A percentile compares a stretch with the other conserved stretches of the same genome.
phyloP scores from a whole-genome alignment of 2,888 invertebrate species.

The Cosmia pyralina region DNA sequence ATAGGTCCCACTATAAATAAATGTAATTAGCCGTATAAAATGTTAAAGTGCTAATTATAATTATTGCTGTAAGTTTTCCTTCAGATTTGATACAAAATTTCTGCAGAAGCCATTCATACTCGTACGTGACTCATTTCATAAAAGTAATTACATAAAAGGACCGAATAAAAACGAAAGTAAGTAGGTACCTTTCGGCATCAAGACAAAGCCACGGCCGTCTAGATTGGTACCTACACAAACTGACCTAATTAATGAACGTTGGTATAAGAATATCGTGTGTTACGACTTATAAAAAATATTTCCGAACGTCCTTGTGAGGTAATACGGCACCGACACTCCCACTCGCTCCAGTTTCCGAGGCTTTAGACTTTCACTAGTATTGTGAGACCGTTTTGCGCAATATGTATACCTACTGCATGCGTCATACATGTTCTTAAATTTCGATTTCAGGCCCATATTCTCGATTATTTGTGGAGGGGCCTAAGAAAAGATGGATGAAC shows the following conservation, averaged over 20 bases:
- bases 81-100: background rate
- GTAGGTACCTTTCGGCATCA: constrained; percentile 28
- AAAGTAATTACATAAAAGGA: constrained; percentile 19
- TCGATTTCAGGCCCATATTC: constrained; percentile 6
- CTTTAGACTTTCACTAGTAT: constrained; percentile 87
- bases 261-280: constrained; percentile 56
- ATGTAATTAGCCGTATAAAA: background rate
- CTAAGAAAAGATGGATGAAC: no score
- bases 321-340: constrained; percentile 78
- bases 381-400: constrained; percentile 84
- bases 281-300: constrained; percentile 70
- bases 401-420: constrained; percentile 66
- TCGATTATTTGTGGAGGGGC: background rate
- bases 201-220: constrained; percentile 46
- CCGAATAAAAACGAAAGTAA: constrained; percentile 47
- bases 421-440: constrained; percentile 56
- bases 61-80: background rate
- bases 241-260: constrained; percentile 48
- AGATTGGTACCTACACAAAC: constrained; percentile 24
- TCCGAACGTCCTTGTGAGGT: constrained; percentile 85
- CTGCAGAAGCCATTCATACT: background rate
- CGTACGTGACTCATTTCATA: constrained; percentile 11
- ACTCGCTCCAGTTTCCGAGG: constrained; percentile 83
- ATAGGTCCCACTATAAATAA: background rate
- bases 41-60: background rate